Base-by-base conservation (phyloP, 2,113 vertebrate species). In the Cairina moschata region DNA sequence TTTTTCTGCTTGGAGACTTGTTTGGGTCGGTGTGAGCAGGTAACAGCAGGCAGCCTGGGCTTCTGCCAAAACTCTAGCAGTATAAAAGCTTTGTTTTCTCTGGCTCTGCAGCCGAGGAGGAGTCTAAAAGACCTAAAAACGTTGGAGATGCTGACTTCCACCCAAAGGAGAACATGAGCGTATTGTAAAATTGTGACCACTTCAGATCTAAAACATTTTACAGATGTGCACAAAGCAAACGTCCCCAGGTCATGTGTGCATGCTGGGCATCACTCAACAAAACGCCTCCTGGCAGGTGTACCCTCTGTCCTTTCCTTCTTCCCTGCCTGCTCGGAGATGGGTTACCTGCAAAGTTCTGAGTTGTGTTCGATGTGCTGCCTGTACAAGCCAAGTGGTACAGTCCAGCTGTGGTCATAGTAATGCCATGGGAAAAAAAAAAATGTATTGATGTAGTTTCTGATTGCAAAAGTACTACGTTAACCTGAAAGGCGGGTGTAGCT, bases 231-330 rank as follows among this genome's bases (percentile, higher is more conserved):
- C n/a, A 54, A 71, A 60, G 40, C 23, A n/a, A 74, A 26, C 8
- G 3, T 14, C 31, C 12, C 26, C 9, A 2, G 17, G 4, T 44
- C 42, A 25, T 0, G 0, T 9, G 44, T 36, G 40, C 1, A 8
- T 26, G 72, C 9, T 18, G n/a, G 21, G n/a, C 67, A 63, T 31
- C 75, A 20, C 26, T 75, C 56, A 34, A 52, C 48, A 42, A n/a
- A 88, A 81, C 48, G 59, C 46, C 58, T 87, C 87, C 25, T 28
- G 25, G 78, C 66, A 89, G 67, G 46, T 7, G 2, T 46, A 17
- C n/a, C 1, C 26, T 54, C 44, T 12, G 17, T 40, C 65, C 34
- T 71, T 60, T 40, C 68, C 86, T 76, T 38, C 56, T 54, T 60
- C 34, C 34, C 72, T 66, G n/a, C 46, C 75, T 1, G 1, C 56